Conservation (phyloP, 2,113 vertebrate genomes). For the Onychorhynchus coronatus region DNA sequence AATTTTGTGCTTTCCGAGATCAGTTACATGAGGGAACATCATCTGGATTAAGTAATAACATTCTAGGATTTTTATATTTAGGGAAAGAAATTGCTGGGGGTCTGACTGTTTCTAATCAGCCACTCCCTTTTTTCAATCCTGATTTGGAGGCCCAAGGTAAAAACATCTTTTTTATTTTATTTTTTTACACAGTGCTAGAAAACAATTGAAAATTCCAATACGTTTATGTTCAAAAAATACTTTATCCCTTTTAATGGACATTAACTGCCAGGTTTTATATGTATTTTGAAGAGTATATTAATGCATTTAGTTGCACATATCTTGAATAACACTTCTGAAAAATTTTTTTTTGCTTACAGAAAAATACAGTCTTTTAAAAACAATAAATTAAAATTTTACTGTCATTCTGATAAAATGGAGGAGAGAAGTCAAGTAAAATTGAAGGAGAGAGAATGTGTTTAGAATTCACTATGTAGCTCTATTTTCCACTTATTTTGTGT, state of each 20-base stretch:
- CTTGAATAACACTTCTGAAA: neutral
- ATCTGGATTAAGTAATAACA: neutral
- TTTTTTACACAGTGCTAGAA: neutral
- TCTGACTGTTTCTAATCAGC: neutral
- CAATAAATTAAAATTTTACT: neutral
- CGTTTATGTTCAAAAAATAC: neutral
- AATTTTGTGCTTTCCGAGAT: neutral
- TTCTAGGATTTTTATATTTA: neutral
- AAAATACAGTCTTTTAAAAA: neutral
- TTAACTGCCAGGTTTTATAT: neutral
- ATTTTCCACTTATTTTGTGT: neutral
- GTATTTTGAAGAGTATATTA: neutral
- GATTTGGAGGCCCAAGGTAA: neutral
- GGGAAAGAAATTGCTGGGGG: neutral
- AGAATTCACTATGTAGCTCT: neutral
- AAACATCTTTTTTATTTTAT: neutral
- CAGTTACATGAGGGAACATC: neutral
- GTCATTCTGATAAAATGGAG: neutral
- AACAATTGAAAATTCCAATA: neutral
- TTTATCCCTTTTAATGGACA: neutral
- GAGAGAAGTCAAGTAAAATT: fast-evolving
- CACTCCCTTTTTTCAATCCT: neutral
- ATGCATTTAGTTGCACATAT: neutral
- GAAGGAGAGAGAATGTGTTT: neutral
- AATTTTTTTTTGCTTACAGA: neutral